phyloP scores from a whole-genome alignment of 1,140 invertebrate genomes.

The Papilio xuthus region DNA sequence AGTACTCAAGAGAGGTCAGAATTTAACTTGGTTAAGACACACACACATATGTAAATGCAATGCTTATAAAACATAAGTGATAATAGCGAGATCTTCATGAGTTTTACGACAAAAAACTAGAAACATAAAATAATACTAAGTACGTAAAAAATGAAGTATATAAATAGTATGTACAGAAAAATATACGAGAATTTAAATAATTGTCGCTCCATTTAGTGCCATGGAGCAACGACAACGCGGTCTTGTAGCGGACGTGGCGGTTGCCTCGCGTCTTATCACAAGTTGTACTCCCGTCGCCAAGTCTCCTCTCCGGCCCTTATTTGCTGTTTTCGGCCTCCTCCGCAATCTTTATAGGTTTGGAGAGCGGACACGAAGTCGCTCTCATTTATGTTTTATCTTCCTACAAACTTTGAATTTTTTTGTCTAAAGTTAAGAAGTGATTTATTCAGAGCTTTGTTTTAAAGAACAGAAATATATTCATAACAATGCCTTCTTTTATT shows the following conservation, averaged over 20 bases:
- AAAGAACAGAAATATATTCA: not conserved
- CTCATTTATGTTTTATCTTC: not conserved
- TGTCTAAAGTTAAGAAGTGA: not conserved
- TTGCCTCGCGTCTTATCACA: not conserved
- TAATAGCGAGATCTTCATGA: no score
- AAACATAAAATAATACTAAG: no score
- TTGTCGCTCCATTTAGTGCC: not conserved
- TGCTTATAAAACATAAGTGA: no score
- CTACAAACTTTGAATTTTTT: not conserved
- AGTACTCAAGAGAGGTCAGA: no score
- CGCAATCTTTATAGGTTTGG: conserved; percentile 16
- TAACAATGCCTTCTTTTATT: no score
- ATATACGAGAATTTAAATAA: no score
- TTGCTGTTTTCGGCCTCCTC: conserved; percentile 4
- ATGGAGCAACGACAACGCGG: not conserved
- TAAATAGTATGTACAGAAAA: no score
- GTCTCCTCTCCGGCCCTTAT: not conserved
- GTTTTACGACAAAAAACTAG: no score
- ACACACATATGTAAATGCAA: no score
- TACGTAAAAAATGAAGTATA: no score
- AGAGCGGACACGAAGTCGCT: not conserved
- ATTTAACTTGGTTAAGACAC: no score
- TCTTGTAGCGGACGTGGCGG: not conserved
- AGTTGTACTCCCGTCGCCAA: not conserved
- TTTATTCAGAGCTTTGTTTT: not conserved